Evolutionary conservation across 2,888 invertebrate species (phyloP).

Genomic region (Eurois occulta): DNA sequence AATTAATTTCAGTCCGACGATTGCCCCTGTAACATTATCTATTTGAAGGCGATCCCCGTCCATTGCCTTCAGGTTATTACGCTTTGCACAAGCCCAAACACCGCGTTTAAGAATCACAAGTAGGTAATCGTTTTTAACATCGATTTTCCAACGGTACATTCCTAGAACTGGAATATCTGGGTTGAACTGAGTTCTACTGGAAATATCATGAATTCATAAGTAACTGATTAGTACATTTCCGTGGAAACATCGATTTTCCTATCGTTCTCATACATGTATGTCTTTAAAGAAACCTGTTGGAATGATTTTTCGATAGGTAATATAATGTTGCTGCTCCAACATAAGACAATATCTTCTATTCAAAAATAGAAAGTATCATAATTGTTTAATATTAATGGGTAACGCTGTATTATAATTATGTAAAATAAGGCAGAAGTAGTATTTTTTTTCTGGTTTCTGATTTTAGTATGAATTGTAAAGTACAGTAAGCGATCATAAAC

Average conservation of each 20-base stretch:
- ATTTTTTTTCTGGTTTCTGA: too few relatives aligned
- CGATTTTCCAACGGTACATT: not conserved
- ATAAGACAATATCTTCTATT: not conserved
- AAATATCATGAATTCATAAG: slow-evolving; percentile 26
- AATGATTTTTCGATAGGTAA: slow-evolving; percentile 1
- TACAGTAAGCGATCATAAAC: too few relatives aligned
- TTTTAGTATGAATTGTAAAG: too few relatives aligned
- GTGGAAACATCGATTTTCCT: slow-evolving; percentile 26
- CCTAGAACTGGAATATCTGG: slow-evolving; percentile 9
- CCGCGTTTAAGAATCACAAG: slow-evolving; percentile 11
- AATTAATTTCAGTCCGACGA: slow-evolving; percentile 25
- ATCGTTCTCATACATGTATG: not conserved
- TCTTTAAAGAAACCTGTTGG: not conserved
- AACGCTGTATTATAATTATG: not conserved
- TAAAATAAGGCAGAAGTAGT: too few relatives aligned
- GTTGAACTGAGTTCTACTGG: not conserved
- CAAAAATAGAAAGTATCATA: not conserved
- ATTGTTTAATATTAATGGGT: not conserved
- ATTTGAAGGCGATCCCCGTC: slow-evolving; percentile 28
- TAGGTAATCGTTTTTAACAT: not conserved
- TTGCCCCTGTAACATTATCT: slow-evolving; percentile 35
- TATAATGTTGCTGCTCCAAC: not conserved
- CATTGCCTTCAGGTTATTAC: slow-evolving; percentile 14
- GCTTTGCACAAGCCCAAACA: slow-evolving; percentile 1
- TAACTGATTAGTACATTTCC: slow-evolving; percentile 21